Percentiles rank a stretch among this genome's conserved stretches.
Conservation (phyloP, 2,797 vertebrate species). For the Schizopygopsis malacanthus region DNA sequence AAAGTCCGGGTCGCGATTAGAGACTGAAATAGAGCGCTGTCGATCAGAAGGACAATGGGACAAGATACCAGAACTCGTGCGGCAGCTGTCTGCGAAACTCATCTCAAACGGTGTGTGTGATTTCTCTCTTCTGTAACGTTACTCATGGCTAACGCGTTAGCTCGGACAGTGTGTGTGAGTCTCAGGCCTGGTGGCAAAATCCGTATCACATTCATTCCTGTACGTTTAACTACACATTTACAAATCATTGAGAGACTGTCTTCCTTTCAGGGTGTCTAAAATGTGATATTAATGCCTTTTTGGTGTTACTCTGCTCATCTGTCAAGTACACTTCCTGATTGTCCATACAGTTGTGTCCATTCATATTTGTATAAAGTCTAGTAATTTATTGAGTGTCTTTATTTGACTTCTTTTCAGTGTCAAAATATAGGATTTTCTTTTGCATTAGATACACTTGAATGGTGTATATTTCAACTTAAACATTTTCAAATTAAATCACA, state of each 20-base stretch:
- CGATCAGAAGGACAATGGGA: slow-evolving; percentile 94
- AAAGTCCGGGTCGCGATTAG: slow-evolving; percentile 93
- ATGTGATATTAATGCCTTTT: neutral
- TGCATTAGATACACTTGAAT: neutral
- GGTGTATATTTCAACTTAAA: neutral
- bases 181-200: slow-evolving; percentile 32
- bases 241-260: neutral
- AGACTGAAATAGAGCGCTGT: slow-evolving; percentile 93
- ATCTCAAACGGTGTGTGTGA: slow-evolving; percentile 88
- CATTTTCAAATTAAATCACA: neutral
- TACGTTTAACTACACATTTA: neutral
- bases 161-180: slow-evolving; percentile 22
- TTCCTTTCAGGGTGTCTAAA: neutral
- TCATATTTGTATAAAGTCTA: neutral
- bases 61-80: slow-evolving; percentile 90
- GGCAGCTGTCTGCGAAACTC: slow-evolving; percentile 92
- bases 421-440: neutral
- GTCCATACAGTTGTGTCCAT: slow-evolving; percentile 10
- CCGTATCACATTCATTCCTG: neutral
- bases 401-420: neutral
- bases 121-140: slow-evolving; percentile 6
- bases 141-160: slow-evolving; percentile 34
- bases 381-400: neutral
- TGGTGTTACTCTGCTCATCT: neutral
- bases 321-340: slow-evolving; percentile 12